Percentiles rank a stretch among this genome's conserved stretches.
Evolutionary conservation across 1,140 invertebrate genomes (phyloP).

Genomic region (Drosophila kanapiae): DNA sequence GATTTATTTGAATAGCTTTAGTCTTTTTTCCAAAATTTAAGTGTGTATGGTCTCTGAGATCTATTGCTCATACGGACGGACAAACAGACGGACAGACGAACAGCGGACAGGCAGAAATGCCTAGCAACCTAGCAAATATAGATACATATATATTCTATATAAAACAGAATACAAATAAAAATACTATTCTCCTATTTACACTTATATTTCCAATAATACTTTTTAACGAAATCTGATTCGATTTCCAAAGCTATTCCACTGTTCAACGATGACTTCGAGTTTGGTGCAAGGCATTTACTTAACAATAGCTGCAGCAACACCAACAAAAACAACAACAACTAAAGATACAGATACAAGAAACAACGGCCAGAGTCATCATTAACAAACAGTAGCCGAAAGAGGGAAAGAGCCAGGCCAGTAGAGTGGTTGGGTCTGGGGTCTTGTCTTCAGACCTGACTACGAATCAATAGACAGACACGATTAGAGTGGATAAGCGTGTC

Average conservation of each 20-base stretch:
- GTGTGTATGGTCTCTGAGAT: too few relatives aligned
- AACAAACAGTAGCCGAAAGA: conserved; percentile 74
- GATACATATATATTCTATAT: too few relatives aligned
- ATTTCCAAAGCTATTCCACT: neutral
- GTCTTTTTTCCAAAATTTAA: too few relatives aligned
- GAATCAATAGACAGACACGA: conserved; percentile 68
- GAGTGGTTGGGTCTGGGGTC: conserved; percentile 2
- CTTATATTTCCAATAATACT: too few relatives aligned
- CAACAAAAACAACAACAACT: conserved; percentile 9
- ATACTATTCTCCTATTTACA: too few relatives aligned
- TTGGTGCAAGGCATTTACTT: conserved; percentile 46
- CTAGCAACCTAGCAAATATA: too few relatives aligned
- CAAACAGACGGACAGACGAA: too few relatives aligned
- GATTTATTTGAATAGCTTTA: too few relatives aligned
- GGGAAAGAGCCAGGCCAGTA: conserved; percentile 30
- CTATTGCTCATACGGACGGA: too few relatives aligned
- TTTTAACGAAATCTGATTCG: too few relatives aligned
- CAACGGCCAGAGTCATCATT: conserved; percentile 60
- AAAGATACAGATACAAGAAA: conserved; percentile 7
- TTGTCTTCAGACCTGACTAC: conserved; percentile 21
- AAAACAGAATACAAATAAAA: too few relatives aligned
- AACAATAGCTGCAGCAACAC: conserved; percentile 52
- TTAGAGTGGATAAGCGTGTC: conserved; percentile 83
- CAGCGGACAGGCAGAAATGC: too few relatives aligned
- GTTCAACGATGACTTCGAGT: conserved; percentile 41